A percentile compares a stretch with the other conserved stretches of the same genome.
These are phyloP conservation scores for Poicephalus gulielmi DNA, from an alignment of 2,113 vertebrate genomes.

Conservation along the genomic window DNA sequence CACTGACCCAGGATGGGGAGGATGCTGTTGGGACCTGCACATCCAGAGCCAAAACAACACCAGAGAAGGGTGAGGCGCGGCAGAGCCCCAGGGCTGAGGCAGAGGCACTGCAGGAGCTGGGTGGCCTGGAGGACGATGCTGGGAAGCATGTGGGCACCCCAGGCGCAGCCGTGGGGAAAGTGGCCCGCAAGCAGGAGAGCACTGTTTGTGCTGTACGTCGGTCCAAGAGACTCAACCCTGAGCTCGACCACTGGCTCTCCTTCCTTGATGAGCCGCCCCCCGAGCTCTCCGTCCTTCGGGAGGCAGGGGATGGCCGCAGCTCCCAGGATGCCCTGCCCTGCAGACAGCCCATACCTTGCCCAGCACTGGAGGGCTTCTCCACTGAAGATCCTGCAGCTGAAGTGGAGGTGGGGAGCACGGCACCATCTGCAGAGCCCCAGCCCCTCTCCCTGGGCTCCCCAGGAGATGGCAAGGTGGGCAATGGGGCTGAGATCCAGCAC, in stretches of 20 bases:
- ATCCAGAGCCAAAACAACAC: neutral
- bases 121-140: slow-evolving; percentile 21
- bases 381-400: slow-evolving; percentile 50
- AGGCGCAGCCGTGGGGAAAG: neutral
- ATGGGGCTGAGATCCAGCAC: slow-evolving; percentile 50
- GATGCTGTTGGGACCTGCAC: neutral
- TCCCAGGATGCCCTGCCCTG: neutral
- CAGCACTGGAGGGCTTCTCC: slow-evolving; percentile 15
- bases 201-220: slow-evolving; percentile 83
- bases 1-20: neutral
- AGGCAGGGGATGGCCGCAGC: neutral
- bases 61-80: slow-evolving; percentile 19
- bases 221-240: slow-evolving; percentile 88
- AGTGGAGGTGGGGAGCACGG: slow-evolving; percentile 59
- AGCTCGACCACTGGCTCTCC: slow-evolving; percentile 73
- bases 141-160: neutral
- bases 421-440: slow-evolving; percentile 43
- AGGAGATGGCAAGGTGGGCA: slow-evolving; percentile 46
- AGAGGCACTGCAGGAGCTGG: slow-evolving; percentile 31
- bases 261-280: slow-evolving; percentile 29
- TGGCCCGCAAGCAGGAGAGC: slow-evolving; percentile 66
- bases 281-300: neutral
- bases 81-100: neutral
- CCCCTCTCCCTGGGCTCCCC: slow-evolving; percentile 77
- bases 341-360: neutral